A percentile compares a stretch with the other conserved stretches of the same genome.
These are phyloP conservation scores for Fulica atra DNA, from an alignment of 2,113 vertebrate genomes.

Conservation along the genomic window DNA sequence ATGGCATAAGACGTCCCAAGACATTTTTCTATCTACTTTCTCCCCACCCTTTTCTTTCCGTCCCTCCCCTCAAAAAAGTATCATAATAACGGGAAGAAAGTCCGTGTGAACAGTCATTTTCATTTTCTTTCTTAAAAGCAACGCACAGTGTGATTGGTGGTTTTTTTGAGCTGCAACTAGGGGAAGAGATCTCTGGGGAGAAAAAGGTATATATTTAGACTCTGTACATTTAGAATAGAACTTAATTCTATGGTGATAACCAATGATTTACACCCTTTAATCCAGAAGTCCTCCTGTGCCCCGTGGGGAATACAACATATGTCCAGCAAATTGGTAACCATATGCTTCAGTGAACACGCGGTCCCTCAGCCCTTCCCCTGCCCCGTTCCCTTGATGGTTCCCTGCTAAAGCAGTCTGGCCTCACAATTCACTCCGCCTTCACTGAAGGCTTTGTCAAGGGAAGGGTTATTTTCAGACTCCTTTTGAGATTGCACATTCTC, in stretches of 20 bases:
- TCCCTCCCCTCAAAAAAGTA: background rate
- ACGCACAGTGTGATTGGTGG: background rate
- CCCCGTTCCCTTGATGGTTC: background rate
- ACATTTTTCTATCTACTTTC: background rate
- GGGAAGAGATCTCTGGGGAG: constrained; percentile 30
- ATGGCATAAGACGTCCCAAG: background rate
- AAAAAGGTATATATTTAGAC: constrained; percentile 60
- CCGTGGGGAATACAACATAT: constrained; percentile 47
- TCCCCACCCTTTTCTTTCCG: background rate
- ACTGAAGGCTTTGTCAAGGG: background rate
- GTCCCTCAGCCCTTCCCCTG: constrained; percentile 20
- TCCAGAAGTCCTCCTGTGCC: constrained; percentile 48
- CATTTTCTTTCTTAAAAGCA: constrained; percentile 27
- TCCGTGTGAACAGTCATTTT: constrained; percentile 20
- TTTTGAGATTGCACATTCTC: background rate
- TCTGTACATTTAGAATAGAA: constrained; percentile 44
- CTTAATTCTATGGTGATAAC: constrained; percentile 64
- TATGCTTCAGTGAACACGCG: background rate
- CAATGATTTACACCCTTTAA: constrained; percentile 61
- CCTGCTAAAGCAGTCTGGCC: background rate
- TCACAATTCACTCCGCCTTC: background rate
- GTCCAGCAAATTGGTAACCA: constrained; percentile 66
- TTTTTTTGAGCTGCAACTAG: background rate
- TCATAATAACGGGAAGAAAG: background rate
- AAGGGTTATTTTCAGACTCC: background rate